Percentiles rank a stretch among this genome's conserved stretches.
These are phyloP conservation scores for Oryzias woworae DNA, from an alignment of 2,113 vertebrate genomes.

Conservation along the genomic window DNA sequence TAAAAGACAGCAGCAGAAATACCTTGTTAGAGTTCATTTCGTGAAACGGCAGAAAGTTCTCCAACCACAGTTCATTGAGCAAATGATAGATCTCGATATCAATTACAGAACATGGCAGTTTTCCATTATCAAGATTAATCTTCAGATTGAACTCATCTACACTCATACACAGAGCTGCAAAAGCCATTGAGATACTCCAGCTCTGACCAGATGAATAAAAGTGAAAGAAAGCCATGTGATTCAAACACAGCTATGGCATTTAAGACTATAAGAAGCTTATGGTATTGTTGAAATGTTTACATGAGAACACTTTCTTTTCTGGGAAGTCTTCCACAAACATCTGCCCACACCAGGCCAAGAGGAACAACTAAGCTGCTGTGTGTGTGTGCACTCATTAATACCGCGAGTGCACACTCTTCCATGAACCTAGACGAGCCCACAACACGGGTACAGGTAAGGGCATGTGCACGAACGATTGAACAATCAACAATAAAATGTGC, in stretches of 20 bases:
- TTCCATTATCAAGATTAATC: too few species aligned
- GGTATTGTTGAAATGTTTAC: slow-evolving; percentile 63
- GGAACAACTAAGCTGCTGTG: slow-evolving; percentile 32
- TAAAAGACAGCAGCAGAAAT: too few species aligned
- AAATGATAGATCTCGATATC: too few species aligned
- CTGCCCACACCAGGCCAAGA: slow-evolving; percentile 57
- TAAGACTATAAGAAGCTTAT: slow-evolving; percentile 72
- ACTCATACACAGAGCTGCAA: background rate
- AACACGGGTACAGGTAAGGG: slow-evolving; percentile 14
- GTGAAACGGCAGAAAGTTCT: too few species aligned
- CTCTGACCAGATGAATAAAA: slow-evolving; percentile 29
- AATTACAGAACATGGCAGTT: too few species aligned
- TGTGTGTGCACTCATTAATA: slow-evolving; percentile 21
- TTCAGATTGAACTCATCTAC: too few species aligned
- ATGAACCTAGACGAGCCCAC: background rate
- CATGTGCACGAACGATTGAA: background rate
- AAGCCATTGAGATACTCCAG: slow-evolving; percentile 2
- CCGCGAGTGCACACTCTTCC: background rate
- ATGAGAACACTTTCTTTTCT: slow-evolving; percentile 60
- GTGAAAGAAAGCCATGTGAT: slow-evolving; percentile 41
- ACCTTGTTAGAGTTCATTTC: too few species aligned
- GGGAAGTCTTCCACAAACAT: slow-evolving; percentile 64
- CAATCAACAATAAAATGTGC: background rate
- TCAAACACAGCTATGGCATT: slow-evolving; percentile 41
- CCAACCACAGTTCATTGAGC: too few species aligned